Evolutionary conservation across 37 sponge, comb jelly and placozoan genomes (phyloP).

Genomic region (Cladorhizidae sp.): DNA sequence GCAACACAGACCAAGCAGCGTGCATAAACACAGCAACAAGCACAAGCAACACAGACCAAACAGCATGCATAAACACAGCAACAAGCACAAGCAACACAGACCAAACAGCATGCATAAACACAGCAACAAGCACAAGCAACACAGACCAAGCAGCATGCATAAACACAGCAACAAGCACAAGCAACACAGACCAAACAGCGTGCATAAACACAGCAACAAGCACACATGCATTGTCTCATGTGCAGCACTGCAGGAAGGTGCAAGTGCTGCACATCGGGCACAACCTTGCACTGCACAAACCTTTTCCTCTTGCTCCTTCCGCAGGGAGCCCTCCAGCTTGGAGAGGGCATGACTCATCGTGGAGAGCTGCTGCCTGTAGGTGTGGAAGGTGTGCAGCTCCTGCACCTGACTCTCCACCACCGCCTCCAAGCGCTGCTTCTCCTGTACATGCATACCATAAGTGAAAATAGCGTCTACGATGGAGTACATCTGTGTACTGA

Average conservation of each 20-base stretch:
- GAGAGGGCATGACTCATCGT: slow-evolving; percentile 68
- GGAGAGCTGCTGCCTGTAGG: slow-evolving; percentile 80
- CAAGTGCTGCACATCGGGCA: background rate
- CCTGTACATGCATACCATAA: slow-evolving; percentile 10
- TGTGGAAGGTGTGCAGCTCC: slow-evolving; percentile 60
- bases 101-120: background rate
- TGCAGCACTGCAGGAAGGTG: background rate
- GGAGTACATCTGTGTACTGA: background rate
- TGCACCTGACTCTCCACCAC: slow-evolving; percentile 63
- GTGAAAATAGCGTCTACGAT: background rate
- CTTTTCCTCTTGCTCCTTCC: slow-evolving; percentile 90
- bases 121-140: background rate
- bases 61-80: background rate
- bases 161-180: background rate
- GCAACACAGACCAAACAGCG: background rate
- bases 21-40: background rate
- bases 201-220: background rate
- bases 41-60: background rate
- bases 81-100: background rate
- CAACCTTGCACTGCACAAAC: background rate
- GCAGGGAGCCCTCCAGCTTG: slow-evolving; percentile 71
- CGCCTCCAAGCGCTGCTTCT: slow-evolving; percentile 66
- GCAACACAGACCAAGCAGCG: background rate
- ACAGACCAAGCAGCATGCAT: background rate
- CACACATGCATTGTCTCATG: background rate